Evolutionary conservation across 2,888 invertebrate genomes (phyloP).

Genomic region (Sphaerolaimus hirsutus): DNA sequence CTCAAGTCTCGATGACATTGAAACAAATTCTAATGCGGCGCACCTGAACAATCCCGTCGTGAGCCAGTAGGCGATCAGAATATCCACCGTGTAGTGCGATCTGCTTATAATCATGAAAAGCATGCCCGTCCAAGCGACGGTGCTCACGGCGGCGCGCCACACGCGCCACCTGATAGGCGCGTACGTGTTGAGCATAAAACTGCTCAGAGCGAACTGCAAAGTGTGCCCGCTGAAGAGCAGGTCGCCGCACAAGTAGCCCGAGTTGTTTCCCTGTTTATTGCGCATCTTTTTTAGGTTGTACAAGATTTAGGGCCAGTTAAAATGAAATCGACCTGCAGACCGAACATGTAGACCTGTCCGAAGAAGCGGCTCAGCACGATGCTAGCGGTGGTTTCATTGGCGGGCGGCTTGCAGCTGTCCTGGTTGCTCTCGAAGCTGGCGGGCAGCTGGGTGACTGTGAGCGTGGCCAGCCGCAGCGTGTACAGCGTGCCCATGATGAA

Average conservation of each 20-base stretch:
- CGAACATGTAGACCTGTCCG: constrained; percentile 18
- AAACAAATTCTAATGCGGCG: too few relatives aligned
- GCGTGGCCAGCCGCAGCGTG: constrained; percentile 7
- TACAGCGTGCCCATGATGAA: constrained; percentile 12
- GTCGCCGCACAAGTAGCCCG: constrained; percentile 15
- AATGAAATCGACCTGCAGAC: constrained; percentile 12
- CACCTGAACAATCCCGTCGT: constrained; percentile 14
- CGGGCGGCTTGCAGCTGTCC: constrained; percentile 11
- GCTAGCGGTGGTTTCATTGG: constrained; percentile 8
- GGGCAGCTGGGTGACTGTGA: constrained; percentile 10
- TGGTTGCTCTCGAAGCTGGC: constrained; percentile 17
- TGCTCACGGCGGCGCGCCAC: neutral
- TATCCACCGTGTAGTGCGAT: constrained; percentile 17
- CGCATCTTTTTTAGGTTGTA: neutral
- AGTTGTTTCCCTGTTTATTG: constrained; percentile 9
- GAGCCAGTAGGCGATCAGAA: constrained; percentile 15
- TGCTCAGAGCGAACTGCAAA: constrained; percentile 12
- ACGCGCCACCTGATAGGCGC: constrained; percentile 8
- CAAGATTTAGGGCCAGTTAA: neutral
- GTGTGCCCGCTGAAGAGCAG: constrained; percentile 16
- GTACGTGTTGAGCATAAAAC: constrained; percentile 13
- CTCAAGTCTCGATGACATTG: too few relatives aligned
- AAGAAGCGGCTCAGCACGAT: constrained; percentile 11
- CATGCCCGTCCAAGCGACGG: constrained; percentile 9
- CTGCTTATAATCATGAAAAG: constrained; percentile 14